Base-by-base conservation (phyloP, 2,888 invertebrate species). In the Liopterus haemorrhoidalis region DNA sequence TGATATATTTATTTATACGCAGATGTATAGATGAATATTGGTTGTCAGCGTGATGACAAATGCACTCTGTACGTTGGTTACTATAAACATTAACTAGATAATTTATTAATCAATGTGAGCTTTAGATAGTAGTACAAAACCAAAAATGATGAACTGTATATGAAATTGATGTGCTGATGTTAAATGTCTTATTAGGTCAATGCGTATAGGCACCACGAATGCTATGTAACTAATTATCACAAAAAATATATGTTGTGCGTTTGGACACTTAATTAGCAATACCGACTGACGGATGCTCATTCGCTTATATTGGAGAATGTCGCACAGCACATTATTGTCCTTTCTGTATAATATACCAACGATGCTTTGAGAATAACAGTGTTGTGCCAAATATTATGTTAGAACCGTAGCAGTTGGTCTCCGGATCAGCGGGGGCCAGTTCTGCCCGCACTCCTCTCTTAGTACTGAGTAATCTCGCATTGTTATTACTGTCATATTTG, bases 301-400 rank as follows among this genome's bases (percentile, higher is more conserved):
- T 33, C 31, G 44, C 44, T 44, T 39, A 42, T 19, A n/a, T n/a
- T n/a, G 25, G 39, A 45, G 45, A 45, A 33, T 39, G 45, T 45
- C 45, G 45, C 45, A 45, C 45, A 45, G 45, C 45, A 44, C 42
- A 36, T 22, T n/a, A n/a, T n/a, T n/a, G n/a, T 25, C 2, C 2
- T 12, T 25, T 25, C 25, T 25, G 25, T 25, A 25, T 25, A 25
- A 25, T 25, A 25, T 6, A 45, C 33, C 45, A 45, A 45, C 39
- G 45, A 45, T 45, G 31, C 45, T 45, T 45, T 33, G 39, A 45
- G 25, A 45, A 45, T 39, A 45, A 45, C 58, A 59, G 59, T 62
- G 62, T 65, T 66, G 66, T 66, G 65, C 66, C 65, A 66, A 66
- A 66, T 59, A 36, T 22, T 14, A 21, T n/a, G n/a, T n/a, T n/a